These are phyloP conservation scores for Zaprionus camerounensis DNA, from an alignment of 1,140 invertebrate genomes.

Conservation along the genomic window DNA sequence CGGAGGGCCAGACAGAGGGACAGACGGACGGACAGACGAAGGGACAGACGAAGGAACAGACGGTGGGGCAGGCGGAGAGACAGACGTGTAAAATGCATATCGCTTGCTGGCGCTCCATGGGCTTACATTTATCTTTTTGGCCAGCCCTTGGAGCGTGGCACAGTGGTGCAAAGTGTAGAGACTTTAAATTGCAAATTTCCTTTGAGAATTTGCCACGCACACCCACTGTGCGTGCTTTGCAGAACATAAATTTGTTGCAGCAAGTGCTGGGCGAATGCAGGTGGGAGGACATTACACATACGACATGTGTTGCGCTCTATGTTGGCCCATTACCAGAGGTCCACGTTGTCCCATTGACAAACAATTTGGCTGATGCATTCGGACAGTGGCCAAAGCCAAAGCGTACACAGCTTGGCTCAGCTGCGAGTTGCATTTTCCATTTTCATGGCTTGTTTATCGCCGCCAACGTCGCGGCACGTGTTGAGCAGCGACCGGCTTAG, in stretches of 20 bases:
- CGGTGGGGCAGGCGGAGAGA: not conserved
- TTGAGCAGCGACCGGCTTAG: not conserved
- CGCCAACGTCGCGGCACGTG: not conserved
- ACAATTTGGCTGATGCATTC: constrained; percentile 55
- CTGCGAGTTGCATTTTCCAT: constrained; percentile 11
- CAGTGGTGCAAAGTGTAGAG: constrained; percentile 9
- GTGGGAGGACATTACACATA: constrained; percentile 42
- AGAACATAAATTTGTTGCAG: constrained; percentile 41
- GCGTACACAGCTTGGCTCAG: not conserved
- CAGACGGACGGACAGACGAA: not conserved
- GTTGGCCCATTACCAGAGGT: constrained; percentile 32
- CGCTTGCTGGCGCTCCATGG: constrained; percentile 33
- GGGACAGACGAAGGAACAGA: not conserved
- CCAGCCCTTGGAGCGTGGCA: constrained; percentile 9
- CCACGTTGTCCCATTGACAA: constrained; percentile 46
- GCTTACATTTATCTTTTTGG: constrained; percentile 45
- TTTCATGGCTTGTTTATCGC: constrained; percentile 36
- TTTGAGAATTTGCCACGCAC: not conserved
- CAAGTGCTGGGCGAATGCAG: constrained; percentile 2
- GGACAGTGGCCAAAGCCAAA: constrained; percentile 9
- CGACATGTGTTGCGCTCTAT: constrained; percentile 51
- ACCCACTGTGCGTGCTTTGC: constrained; percentile 10
- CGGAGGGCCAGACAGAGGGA: not conserved
- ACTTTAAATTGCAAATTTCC: not conserved
- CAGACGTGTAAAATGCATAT: constrained; percentile 28